Conservation (phyloP, 2,113 vertebrate species). For the Cercocebus atys region DNA sequence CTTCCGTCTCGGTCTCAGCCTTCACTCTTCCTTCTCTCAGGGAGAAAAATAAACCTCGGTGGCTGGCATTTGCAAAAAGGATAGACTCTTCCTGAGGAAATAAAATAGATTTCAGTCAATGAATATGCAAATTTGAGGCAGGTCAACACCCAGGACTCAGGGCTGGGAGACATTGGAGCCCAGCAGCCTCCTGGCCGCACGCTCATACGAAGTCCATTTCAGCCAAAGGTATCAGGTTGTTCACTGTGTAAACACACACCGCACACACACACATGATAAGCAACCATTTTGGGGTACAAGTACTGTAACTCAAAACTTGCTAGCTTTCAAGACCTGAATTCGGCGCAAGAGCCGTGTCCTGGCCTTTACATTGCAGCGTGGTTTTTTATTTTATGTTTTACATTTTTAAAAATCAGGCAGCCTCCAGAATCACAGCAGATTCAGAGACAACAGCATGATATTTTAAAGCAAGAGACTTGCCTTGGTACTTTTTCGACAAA, state of each 20-base stretch:
- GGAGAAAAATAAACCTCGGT: neutral
- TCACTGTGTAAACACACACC: neutral
- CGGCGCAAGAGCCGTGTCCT: accelerated
- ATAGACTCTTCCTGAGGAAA: neutral
- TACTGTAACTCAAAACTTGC: neutral
- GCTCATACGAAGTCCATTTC: too few species aligned
- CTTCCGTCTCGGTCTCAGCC: neutral
- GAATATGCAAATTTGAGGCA: too few species aligned
- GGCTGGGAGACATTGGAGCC: neutral
- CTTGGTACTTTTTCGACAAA: neutral
- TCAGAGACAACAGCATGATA: too few species aligned
- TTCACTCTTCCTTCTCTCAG: neutral
- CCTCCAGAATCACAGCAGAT: too few species aligned
- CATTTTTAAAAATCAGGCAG: too few species aligned
- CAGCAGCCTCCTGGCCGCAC: accelerated
- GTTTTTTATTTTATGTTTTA: too few species aligned
- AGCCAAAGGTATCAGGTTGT: neutral
- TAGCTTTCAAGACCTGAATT: neutral
- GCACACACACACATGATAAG: neutral
- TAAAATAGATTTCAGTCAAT: neutral
- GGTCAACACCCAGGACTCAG: neutral
- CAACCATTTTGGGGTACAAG: neutral
- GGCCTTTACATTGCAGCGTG: too few species aligned
- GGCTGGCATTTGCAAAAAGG: neutral
- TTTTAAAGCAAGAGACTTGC: neutral